phyloP scores from a whole-genome alignment of 2,797 vertebrate species.

The Hirundo rustica region DNA sequence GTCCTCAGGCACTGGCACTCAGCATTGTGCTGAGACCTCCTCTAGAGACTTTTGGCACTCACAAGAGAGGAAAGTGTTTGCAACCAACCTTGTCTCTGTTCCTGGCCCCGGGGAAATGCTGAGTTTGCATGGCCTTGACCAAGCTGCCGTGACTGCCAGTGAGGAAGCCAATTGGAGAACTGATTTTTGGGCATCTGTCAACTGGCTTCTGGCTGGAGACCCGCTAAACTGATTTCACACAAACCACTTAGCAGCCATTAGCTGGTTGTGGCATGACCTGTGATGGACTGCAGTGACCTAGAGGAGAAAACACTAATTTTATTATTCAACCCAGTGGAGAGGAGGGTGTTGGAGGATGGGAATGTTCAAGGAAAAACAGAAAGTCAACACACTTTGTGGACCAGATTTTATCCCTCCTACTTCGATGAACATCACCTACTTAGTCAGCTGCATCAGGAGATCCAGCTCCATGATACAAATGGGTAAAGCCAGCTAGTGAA shows the following conservation, averaged over 20 bases:
- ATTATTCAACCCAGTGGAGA: neutral
- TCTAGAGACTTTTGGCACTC: neutral
- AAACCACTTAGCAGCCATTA: constrained; percentile 33
- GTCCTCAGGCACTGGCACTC: neutral
- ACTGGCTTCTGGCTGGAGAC: constrained; percentile 3
- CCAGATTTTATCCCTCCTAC: neutral
- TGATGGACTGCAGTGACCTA: neutral
- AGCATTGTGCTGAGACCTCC: neutral
- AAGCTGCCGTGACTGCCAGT: neutral
- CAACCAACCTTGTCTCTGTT: neutral
- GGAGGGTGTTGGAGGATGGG: neutral
- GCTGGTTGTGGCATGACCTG: neutral
- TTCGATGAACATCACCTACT: neutral
- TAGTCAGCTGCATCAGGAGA: neutral
- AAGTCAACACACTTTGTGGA: fast-evolving
- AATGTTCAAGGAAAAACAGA: neutral
- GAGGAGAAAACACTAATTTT: neutral
- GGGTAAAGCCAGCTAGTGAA: neutral
- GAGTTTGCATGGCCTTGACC: constrained; percentile 33
- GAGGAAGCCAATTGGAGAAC: neutral
- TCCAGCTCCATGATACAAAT: neutral
- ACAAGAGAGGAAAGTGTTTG: neutral
- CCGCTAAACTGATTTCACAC: constrained; percentile 18
- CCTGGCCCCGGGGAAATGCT: neutral
- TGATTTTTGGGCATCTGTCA: constrained; percentile 43